Percentiles rank a stretch among this genome's conserved stretches.
These are phyloP conservation scores for Cardiocondyla obscurior DNA, from an alignment of 1,140 invertebrate genomes.

Conservation along the genomic window DNA sequence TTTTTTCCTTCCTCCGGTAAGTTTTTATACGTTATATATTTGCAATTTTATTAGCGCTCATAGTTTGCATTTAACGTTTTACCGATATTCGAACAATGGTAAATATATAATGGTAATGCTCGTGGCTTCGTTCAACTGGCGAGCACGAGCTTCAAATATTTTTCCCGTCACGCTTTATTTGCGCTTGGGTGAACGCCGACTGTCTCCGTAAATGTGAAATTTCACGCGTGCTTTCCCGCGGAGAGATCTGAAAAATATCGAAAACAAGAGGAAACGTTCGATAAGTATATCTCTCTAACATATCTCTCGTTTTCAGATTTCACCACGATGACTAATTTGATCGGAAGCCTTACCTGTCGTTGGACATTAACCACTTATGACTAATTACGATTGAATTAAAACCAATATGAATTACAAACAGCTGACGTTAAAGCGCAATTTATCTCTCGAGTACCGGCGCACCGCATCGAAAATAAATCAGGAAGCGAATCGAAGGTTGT, in stretches of 20 bases:
- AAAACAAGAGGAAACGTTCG: not conserved
- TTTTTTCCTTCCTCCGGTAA: not conserved
- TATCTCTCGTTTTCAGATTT: not conserved
- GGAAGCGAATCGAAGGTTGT: not conserved
- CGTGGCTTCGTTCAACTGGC: slow-evolving; percentile 13
- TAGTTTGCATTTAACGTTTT: not conserved
- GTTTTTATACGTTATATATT: not conserved
- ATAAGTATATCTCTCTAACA: not conserved
- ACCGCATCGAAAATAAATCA: not conserved
- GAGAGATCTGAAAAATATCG: not conserved
- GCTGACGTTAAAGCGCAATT: not conserved
- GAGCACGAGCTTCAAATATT: slow-evolving; percentile 56
- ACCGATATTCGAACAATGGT: not conserved
- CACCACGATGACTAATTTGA: not conserved
- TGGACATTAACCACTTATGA: not conserved
- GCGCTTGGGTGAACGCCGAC: not conserved
- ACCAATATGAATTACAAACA: not conserved
- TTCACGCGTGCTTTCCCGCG: not conserved
- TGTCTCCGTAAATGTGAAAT: not conserved
- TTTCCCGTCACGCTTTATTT: slow-evolving; percentile 15
- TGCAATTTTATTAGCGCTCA: not conserved
- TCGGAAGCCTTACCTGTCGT: not conserved
- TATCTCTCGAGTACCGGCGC: not conserved
- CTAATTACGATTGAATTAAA: not conserved
- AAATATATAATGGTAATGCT: slow-evolving; percentile 32